Conservation (phyloP, 2,888 invertebrate genomes). For the Drosophila leonis region DNA sequence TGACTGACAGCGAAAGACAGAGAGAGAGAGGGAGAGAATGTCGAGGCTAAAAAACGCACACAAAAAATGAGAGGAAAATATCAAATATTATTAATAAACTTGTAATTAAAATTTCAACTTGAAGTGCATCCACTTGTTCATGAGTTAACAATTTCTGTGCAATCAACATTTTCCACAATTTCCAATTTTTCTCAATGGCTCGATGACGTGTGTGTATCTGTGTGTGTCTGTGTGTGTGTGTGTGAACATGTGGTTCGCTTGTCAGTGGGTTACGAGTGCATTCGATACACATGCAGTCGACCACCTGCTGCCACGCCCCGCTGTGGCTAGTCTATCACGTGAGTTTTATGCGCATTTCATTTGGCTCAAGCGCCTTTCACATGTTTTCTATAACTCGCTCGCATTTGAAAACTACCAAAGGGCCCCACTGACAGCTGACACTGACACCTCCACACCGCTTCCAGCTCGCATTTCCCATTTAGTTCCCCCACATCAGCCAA, state of each 20-base stretch:
- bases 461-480: neutral
- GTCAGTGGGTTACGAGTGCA: constrained; percentile 43
- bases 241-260: constrained; percentile 13
- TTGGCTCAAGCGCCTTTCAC: constrained; percentile 63
- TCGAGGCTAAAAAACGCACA: constrained; percentile 16
- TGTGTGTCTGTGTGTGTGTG: neutral
- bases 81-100: constrained; percentile 35
- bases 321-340: constrained; percentile 24
- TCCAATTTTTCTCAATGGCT: constrained; percentile 8
- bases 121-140: constrained; percentile 15
- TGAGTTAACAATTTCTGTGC: constrained; percentile 19
- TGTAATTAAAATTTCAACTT: constrained; percentile 71
- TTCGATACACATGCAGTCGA: neutral
- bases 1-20: constrained; percentile 66
- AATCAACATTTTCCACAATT: constrained; percentile 21
- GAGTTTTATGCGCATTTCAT: constrained; percentile 68
- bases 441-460: neutral
- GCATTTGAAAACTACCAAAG: constrained; percentile 26
- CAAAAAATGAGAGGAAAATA: neutral
- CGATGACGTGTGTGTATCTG: neutral
- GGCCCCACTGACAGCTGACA: constrained; percentile 22
- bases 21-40: constrained; percentile 51
- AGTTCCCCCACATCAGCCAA: neutral
- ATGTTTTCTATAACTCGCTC: constrained; percentile 25
- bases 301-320: constrained; percentile 26